Evolutionary conservation across 1,140 invertebrate species (phyloP), one percentile per base, ranked within the genome.

Genomic region (Prorops nasuta): DNA sequence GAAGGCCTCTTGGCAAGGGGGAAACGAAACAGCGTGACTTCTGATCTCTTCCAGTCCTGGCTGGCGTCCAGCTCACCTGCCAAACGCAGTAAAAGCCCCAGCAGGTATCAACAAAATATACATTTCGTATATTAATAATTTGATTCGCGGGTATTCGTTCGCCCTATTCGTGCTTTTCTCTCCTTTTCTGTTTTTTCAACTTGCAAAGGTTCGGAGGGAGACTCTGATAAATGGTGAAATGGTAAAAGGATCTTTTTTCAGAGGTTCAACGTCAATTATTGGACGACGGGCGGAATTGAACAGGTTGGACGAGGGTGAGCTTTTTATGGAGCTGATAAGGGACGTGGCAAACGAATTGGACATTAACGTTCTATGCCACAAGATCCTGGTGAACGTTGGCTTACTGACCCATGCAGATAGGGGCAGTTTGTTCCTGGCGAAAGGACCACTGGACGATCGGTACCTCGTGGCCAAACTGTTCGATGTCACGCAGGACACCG

Each of bases 341-440:
- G 92, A 96, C 70, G 91, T 96, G 38, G 89, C 92, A 50, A 95
- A 94, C 70, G 93, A 96, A 74, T 71, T 96, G 65, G 92, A 96
- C 69, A 93, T 96, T 64, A 90, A 96, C 73, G 86, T 91, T 9
- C 82, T 96, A 3, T 96, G 92, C 69, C 91, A 95, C 76, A 96
- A 96, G 80, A 96, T 96, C 58, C 81, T 96, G 18, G 90, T 92
- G 14, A 96, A 96, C 75, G 92, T 96, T 1, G 86, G 90, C 34
- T 77, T 92, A 44, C 80, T 96, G 35, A 94, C 91, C 3, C 82
- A 89, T 51, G 92, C 92, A 1, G 92, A 96, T 72, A 78, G 92
- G 15, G 91, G 91, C 8, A 91, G 88, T 44, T 76, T 96, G 44
- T 96, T 96, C 74, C 77, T 96, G 41, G 90, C 91, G 0, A 87